Percentiles rank a stretch among this genome's conserved stretches.
Evolutionary conservation across 2,888 invertebrate genomes (phyloP).

Genomic region (Euplexia lucipara): DNA sequence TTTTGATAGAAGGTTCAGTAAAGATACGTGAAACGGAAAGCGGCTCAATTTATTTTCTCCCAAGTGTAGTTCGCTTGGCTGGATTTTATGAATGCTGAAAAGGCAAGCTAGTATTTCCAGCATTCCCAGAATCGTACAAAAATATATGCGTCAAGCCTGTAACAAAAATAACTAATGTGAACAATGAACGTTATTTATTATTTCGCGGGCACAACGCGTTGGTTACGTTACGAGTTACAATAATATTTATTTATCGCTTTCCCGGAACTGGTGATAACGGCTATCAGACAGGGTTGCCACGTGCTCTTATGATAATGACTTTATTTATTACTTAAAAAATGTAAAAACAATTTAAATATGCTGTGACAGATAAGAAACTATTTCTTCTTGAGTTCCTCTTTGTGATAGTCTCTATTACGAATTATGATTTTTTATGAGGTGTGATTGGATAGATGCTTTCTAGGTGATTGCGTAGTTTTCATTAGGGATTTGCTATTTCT

Average conservation of each 20-base stretch:
- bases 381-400: constrained; percentile 19
- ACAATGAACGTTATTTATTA: constrained; percentile 51
- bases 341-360: constrained; percentile 14
- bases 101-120: neutral
- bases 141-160: constrained; percentile 12
- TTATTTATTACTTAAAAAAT: constrained; percentile 16
- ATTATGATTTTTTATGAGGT: neutral
- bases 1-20: too few species aligned
- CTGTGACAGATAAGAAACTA: constrained; percentile 9
- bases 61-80: constrained; percentile 3
- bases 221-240: constrained; percentile 53
- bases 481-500: too few species aligned
- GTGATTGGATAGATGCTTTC: neutral
- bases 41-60: too few species aligned
- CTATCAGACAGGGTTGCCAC: constrained; percentile 67
- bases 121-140: constrained; percentile 11
- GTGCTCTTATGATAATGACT: constrained; percentile 4
- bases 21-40: too few species aligned
- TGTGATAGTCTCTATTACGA: neutral
- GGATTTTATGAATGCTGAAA: too few species aligned
- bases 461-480: too few species aligned
- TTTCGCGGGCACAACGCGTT: constrained; percentile 39
- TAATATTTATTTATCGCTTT: constrained; percentile 68
- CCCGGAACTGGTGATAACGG: constrained; percentile 73
- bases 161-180: constrained; percentile 46